Percentiles rank a stretch among this genome's conserved stretches.
Conservation (phyloP, 2,113 vertebrate species). For the Scartelaos histophorus region DNA sequence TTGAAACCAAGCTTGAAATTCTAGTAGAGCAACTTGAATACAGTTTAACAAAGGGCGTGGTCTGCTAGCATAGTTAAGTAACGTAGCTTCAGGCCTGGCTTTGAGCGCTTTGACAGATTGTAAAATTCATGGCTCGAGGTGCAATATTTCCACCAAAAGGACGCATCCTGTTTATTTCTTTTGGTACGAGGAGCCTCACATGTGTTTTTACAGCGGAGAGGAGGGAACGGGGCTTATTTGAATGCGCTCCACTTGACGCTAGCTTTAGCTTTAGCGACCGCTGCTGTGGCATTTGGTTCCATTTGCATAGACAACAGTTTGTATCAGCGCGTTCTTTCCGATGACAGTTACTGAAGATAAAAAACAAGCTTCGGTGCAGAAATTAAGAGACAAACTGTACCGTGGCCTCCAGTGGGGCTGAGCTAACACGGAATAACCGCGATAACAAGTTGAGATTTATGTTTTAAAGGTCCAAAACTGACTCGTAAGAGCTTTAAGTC, state of each 20-base stretch:
- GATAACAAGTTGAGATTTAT: too few relatives aligned
- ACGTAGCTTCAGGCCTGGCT: background rate
- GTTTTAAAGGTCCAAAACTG: too few relatives aligned
- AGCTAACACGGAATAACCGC: too few relatives aligned
- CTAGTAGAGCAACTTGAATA: background rate
- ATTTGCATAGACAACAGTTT: conserved; percentile 64
- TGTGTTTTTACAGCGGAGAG: conserved; percentile 26
- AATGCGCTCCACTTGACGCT: conserved; percentile 59
- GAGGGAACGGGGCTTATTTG: conserved; percentile 49
- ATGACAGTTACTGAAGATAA: conserved; percentile 32
- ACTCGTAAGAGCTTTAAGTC: too few relatives aligned
- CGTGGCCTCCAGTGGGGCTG: background rate
- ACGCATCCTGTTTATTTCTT: too few relatives aligned
- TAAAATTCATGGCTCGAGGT: background rate
- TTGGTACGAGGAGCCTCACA: background rate
- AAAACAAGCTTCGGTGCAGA: conserved; percentile 8
- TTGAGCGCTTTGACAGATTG: background rate
- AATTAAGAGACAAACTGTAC: background rate
- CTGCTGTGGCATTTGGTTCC: conserved; percentile 58
- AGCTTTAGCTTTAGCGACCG: conserved; percentile 24
- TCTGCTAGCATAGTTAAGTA: background rate
- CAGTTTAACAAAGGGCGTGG: background rate
- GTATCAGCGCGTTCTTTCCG: conserved; percentile 41
- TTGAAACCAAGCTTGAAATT: too few relatives aligned
- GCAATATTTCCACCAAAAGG: too few relatives aligned